Evolutionary conservation across 1,140 invertebrate genomes (phyloP).

Genomic region (Colletes gigas): DNA sequence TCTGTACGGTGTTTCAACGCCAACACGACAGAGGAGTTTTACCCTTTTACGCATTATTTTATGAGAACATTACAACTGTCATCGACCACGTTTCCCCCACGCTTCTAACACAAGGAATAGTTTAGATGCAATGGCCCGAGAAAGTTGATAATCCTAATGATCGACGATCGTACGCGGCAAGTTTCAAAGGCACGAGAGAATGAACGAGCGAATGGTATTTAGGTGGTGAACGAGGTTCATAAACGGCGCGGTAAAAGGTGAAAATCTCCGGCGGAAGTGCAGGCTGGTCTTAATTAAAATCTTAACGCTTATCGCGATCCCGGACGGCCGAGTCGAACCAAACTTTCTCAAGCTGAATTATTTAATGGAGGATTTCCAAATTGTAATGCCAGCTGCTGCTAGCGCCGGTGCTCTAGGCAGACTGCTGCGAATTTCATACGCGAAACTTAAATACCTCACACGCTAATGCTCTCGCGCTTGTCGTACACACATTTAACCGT

Average conservation of each 20-base stretch:
- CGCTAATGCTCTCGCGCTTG: conserved; percentile 42
- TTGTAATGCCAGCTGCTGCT: conserved; percentile 68
- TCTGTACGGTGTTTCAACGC: no score
- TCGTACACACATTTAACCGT: conserved; percentile 30
- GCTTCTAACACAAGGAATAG: no score
- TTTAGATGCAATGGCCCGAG: neutral
- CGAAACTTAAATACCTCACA: conserved; percentile 58
- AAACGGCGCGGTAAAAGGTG: conserved; percentile 23
- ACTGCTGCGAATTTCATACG: conserved; percentile 51
- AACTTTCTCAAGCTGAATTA: conserved; percentile 58
- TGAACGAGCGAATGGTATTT: neutral
- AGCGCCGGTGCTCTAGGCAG: conserved; percentile 18
- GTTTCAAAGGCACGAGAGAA: neutral
- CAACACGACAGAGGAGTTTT: no score
- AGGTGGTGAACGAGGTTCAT: neutral
- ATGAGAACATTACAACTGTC: no score
- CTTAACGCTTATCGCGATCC: conserved; percentile 42
- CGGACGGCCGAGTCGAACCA: conserved; percentile 7
- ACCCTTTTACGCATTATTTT: no score
- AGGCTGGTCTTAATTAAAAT: conserved; percentile 62
- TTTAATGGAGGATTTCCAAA: conserved; percentile 65
- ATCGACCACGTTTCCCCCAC: no score
- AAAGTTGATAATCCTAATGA: neutral
- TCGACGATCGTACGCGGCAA: no score
- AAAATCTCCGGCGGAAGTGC: conserved; percentile 22